Conservation (phyloP, 2,113 vertebrate species). For the Microcebus murinus region DNA sequence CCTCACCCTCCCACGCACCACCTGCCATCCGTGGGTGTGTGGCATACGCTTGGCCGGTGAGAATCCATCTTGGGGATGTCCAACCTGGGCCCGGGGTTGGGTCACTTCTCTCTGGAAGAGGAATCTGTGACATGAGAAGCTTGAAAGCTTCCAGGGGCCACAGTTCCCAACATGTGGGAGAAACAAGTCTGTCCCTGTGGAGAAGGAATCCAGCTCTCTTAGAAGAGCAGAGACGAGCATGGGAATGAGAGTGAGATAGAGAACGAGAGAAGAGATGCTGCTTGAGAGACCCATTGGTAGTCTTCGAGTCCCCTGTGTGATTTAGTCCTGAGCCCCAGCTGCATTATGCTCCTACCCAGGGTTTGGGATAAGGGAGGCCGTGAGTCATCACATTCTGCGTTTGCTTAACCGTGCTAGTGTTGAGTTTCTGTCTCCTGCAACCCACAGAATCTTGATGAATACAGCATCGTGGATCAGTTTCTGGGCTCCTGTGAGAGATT, state of each 20-base stretch:
- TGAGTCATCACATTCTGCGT: neutral
- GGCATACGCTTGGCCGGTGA: neutral
- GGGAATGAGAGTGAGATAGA: neutral
- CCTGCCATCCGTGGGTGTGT: no score
- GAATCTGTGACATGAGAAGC: neutral
- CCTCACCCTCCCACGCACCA: no score
- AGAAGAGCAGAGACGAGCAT: neutral
- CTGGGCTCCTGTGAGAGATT: neutral
- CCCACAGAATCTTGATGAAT: neutral
- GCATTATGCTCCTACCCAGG: neutral
- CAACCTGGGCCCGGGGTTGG: neutral
- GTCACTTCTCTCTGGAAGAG: neutral
- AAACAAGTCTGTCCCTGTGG: neutral
- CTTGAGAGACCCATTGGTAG: no score
- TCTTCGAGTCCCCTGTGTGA: neutral
- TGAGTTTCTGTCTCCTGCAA: neutral
- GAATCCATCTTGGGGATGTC: neutral
- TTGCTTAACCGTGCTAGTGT: neutral
- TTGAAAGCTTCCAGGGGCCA: neutral
- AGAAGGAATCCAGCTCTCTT: neutral
- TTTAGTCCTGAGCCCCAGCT: neutral
- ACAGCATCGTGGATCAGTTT: neutral
- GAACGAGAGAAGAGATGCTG: rapidly evolving
- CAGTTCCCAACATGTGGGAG: neutral
- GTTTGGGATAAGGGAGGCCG: neutral